These are phyloP conservation scores for Caenorhabditis remanei DNA, from an alignment of 1,140 invertebrate genomes.

Conservation along the genomic window DNA sequence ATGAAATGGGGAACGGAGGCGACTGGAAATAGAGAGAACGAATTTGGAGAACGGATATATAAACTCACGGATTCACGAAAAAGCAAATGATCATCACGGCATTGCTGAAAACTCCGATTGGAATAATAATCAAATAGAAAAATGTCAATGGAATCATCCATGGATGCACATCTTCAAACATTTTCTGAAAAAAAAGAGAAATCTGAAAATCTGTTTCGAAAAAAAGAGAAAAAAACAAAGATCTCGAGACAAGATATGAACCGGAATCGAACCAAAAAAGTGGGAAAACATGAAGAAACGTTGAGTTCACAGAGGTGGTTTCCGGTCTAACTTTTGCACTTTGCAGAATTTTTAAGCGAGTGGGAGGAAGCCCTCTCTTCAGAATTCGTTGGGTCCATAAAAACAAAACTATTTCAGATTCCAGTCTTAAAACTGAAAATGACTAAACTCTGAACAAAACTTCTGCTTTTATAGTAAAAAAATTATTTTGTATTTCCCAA, in stretches of 20 bases:
- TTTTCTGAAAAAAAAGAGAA: constrained; percentile 6
- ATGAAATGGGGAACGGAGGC: constrained; percentile 57
- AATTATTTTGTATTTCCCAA: too few species aligned
- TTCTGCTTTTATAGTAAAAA: too few species aligned
- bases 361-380: constrained; percentile 3
- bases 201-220: neutral
- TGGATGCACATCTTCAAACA: constrained; percentile 31
- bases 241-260: neutral
- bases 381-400: neutral
- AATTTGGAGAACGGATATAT: too few species aligned
- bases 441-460: too few species aligned
- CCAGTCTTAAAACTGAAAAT: too few species aligned
- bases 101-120: constrained; percentile 26
- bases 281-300: neutral
- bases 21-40: constrained; percentile 4
- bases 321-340: constrained; percentile 20
- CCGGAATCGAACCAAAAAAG: neutral
- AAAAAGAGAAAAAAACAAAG: neutral
- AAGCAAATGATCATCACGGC: constrained; percentile 13
- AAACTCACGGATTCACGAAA: constrained; percentile 28
- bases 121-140: constrained; percentile 38
- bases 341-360: neutral
- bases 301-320: constrained; percentile 11
- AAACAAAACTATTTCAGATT: constrained; percentile 10
- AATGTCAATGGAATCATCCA: constrained; percentile 40